phyloP scores from a whole-genome alignment of 1,140 invertebrate genomes.

The Panagrolaimus sp. region DNA sequence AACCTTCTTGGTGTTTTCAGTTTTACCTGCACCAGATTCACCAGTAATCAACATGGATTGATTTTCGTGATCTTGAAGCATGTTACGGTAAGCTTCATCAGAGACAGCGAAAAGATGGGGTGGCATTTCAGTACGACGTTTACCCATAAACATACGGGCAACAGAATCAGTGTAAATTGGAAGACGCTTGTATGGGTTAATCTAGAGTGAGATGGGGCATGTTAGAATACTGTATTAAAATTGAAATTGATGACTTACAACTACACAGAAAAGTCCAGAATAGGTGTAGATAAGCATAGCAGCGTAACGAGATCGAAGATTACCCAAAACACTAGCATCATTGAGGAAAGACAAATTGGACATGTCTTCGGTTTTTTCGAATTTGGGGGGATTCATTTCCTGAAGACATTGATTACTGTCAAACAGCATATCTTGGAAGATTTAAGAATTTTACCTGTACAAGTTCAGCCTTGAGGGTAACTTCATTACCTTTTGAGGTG shows the following conservation, averaged over 20 bases:
- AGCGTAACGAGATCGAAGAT: conserved; percentile 95
- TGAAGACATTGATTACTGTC: too few relatives aligned
- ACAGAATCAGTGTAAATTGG: conserved; percentile 95
- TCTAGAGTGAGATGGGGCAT: conserved; percentile 98
- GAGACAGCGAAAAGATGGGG: conserved; percentile 99
- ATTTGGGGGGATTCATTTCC: conserved; percentile 99
- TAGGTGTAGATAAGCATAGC: conserved; percentile 70
- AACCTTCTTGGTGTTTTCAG: conserved; percentile 98
- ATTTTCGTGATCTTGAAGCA: conserved; percentile 71
- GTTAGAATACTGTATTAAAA: conserved; percentile 67
- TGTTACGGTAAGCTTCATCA: conserved; percentile 98
- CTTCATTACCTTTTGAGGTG: conserved; percentile 47
- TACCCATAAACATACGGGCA: conserved; percentile 93
- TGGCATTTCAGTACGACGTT: conserved; percentile 97
- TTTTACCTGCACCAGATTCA: conserved; percentile 98
- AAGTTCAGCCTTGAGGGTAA: conserved; percentile 43
- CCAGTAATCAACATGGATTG: conserved; percentile 76
- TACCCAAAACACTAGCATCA: conserved; percentile 97
- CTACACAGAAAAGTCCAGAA: background rate
- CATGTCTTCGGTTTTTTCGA: conserved; percentile 98
- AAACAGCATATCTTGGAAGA: conserved; percentile 67
- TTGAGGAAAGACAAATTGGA: conserved; percentile 99
- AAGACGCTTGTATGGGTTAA: conserved; percentile 99
- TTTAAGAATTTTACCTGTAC: conserved; percentile 34
- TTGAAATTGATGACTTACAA: conserved; percentile 12